These are phyloP conservation scores for Apis laboriosa DNA, from an alignment of 1,140 invertebrate species.

Conservation along the genomic window DNA sequence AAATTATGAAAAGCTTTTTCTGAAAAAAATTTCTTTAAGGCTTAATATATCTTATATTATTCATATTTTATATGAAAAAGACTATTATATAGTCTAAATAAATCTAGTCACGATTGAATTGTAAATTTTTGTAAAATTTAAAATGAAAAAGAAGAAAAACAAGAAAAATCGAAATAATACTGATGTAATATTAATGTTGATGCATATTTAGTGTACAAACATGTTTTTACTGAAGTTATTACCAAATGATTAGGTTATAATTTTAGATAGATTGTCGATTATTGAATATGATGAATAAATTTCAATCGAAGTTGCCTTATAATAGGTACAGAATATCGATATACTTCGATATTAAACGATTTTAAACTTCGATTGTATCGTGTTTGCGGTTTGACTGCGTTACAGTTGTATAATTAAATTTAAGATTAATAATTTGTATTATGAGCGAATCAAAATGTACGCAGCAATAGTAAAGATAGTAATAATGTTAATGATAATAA, in stretches of 20 bases:
- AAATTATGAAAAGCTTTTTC: constrained; percentile 26
- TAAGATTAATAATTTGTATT: constrained; percentile 31
- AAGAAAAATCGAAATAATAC: not conserved
- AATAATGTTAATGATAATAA: constrained; percentile 32
- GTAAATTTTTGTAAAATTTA: constrained; percentile 8
- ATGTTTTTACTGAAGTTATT: constrained; percentile 42
- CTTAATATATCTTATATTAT: constrained; percentile 26
- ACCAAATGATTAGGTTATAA: constrained; percentile 36
- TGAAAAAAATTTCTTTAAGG: constrained; percentile 12
- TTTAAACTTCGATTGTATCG: constrained; percentile 31
- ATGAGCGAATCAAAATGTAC: constrained; percentile 39
- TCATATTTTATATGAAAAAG: constrained; percentile 37
- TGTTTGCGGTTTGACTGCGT: not conserved
- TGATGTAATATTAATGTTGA: constrained; percentile 44
- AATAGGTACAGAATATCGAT: constrained; percentile 48
- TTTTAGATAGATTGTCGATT: constrained; percentile 41
- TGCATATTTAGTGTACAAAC: constrained; percentile 44
- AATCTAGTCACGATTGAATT: constrained; percentile 41
- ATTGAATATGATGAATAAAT: constrained; percentile 15
- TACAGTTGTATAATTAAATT: constrained; percentile 21
- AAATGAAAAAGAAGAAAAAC: not conserved
- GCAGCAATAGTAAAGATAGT: constrained; percentile 13
- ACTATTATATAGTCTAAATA: constrained; percentile 23
- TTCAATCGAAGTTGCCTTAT: constrained; percentile 55
- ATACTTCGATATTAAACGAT: not conserved